Evolutionary conservation across 2,888 invertebrate species (phyloP), one percentile per base, ranked within the genome.

Genomic region (Ophioninae sp.): DNA sequence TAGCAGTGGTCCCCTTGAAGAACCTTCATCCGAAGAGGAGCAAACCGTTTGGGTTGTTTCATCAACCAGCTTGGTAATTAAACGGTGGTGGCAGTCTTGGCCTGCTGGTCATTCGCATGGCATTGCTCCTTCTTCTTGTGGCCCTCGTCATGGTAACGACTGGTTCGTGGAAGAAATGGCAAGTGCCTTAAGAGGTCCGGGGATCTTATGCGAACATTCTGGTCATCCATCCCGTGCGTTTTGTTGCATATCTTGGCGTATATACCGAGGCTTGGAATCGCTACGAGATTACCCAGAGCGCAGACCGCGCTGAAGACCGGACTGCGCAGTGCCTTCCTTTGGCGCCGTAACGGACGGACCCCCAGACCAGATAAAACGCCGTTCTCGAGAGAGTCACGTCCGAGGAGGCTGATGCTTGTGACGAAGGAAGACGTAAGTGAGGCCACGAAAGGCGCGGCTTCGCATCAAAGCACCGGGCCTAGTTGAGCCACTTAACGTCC

Each of bases 401-500:
- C 71, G 84, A 75, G 79, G 30, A 81, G 79, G 61, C 83, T 83
- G 80, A 79, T 61, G 79, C 44, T 30, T 64, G 67, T 67, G 81
- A 72, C 64, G 75, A 63, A 65, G 65, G 71, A 71, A 73, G 75
- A 77, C 73, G 77, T 64, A 80, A 77, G 79, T 80, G 74, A 68
- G 72, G 64, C 61, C 77, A 63, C 73, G 72, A 85, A 77, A 82
- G 74, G 84, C 81, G 87, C 90, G 90, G 90, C 89, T 81, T 79
- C 87, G 87, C 90, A 90, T 93, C 92, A 93, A 93, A 92, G 92
- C 89, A 86, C 86, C 89, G 89, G 88, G 87, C 90, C 91, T 91
- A 93, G 92, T 92, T 92, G 90, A 92, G 92, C 92, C 93, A 93
- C 92, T 93, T 93, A 92, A 92, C 90, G 90, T 90, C 89, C 89